These are phyloP conservation scores for Helicoverpa zea DNA, from an alignment of 1,140 invertebrate genomes.

Conservation along the genomic window DNA sequence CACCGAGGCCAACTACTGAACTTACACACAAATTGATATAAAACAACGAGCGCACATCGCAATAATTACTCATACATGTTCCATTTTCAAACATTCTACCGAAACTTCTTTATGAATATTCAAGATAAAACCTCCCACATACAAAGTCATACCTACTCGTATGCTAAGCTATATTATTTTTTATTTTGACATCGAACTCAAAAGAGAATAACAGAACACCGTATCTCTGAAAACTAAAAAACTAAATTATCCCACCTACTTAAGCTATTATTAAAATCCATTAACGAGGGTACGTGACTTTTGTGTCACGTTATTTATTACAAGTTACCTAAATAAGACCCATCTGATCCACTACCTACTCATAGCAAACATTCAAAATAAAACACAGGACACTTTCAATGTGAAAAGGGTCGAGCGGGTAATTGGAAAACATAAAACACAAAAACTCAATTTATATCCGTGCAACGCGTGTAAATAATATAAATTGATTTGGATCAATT, in stretches of 20 bases:
- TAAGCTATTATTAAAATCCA: slow-evolving; percentile 23
- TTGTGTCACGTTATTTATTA: slow-evolving; percentile 32
- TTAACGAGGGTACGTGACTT: slow-evolving; percentile 33
- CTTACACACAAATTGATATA: slow-evolving; percentile 57
- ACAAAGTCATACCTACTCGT: not conserved
- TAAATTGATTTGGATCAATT: slow-evolving; percentile 66
- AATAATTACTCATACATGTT: slow-evolving; percentile 16
- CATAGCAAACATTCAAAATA: slow-evolving; percentile 47
- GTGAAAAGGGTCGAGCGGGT: slow-evolving; percentile 49
- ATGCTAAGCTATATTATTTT: too few relatives aligned
- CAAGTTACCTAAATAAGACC: slow-evolving; percentile 32
- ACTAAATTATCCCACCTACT: slow-evolving; percentile 2
- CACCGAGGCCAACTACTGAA: slow-evolving; percentile 54
- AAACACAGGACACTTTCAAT: slow-evolving; percentile 50
- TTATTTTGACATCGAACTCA: not conserved
- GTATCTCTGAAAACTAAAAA: not conserved
- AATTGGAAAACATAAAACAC: slow-evolving; percentile 61
- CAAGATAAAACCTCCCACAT: slow-evolving; percentile 16
- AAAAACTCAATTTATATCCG: slow-evolving; percentile 58
- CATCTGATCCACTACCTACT: slow-evolving; percentile 34
- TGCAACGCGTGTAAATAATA: slow-evolving; percentile 54
- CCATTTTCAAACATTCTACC: not conserved
- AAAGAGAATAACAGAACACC: not conserved
- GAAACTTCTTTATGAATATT: not conserved
- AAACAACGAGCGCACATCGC: slow-evolving; percentile 38